A percentile compares a stretch with the other conserved stretches of the same genome.
phyloP scores from a whole-genome alignment of 2,113 vertebrate species.

The Pachycephala philippinensis region DNA sequence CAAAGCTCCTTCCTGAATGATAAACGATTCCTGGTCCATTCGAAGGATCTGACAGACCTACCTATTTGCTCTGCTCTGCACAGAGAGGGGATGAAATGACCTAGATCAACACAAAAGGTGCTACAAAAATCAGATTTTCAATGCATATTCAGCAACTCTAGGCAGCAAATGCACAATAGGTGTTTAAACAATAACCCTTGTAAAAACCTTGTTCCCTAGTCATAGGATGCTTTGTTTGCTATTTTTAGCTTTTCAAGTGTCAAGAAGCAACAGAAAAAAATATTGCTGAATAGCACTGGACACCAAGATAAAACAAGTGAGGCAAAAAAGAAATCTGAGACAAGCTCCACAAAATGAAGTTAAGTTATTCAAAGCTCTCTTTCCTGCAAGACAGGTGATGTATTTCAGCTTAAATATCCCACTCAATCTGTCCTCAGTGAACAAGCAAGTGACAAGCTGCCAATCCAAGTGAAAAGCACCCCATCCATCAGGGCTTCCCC shows the following conservation, averaged over 20 bases:
- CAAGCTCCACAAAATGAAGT: not conserved
- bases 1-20: not conserved
- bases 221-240: not conserved
- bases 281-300: not conserved
- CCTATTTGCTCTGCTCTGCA: not conserved
- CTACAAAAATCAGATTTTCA: not conserved
- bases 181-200: not conserved
- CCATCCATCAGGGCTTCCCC: not conserved
- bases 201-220: not conserved
- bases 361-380: not conserved
- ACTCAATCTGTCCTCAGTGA: not conserved
- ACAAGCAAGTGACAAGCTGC: not conserved
- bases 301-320: not conserved
- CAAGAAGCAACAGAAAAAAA: not conserved
- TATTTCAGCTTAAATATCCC: slow-evolving; percentile 4
- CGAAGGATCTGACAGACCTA: not conserved
- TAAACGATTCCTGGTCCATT: not conserved
- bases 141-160: not conserved
- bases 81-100: not conserved
- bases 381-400: slow-evolving; percentile 21
- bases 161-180: not conserved
- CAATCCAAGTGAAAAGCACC: not conserved
- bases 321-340: not conserved
- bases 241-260: slow-evolving; percentile 13
- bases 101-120: not conserved